Evolutionary conservation across 2,797 vertebrate genomes (phyloP).

Genomic region (Lates japonicus): DNA sequence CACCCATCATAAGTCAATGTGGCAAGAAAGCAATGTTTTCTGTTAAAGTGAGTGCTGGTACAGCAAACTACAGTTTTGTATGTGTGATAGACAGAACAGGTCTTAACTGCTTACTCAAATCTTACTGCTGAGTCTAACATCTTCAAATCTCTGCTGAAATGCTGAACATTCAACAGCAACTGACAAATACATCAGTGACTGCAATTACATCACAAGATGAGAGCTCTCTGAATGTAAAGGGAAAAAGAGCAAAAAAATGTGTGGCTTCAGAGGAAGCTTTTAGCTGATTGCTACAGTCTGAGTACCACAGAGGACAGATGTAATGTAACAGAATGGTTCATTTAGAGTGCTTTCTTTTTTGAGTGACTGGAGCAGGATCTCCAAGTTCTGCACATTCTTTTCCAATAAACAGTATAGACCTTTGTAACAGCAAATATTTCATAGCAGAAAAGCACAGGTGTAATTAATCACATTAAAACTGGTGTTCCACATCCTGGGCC

Average conservation of each 20-base stretch:
- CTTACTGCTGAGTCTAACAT: slow-evolving; percentile 30
- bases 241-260: neutral
- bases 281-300: neutral
- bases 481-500: neutral
- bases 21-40: slow-evolving; percentile 9
- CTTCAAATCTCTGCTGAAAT: slow-evolving; percentile 32
- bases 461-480: neutral
- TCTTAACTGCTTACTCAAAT: slow-evolving; percentile 25
- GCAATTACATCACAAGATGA: slow-evolving; percentile 8
- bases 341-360: slow-evolving; percentile 32
- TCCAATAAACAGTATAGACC: neutral
- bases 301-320: neutral
- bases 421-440: neutral
- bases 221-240: slow-evolving; percentile 4
- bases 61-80: neutral
- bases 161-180: slow-evolving; percentile 4
- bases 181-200: slow-evolving; percentile 20
- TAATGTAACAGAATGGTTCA: slow-evolving; percentile 2
- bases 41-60: slow-evolving; percentile 14
- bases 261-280: slow-evolving; percentile 27
- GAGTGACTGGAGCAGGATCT: neutral
- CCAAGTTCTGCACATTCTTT: neutral
- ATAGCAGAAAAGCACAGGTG: neutral
- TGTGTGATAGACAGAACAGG: slow-evolving; percentile 9
- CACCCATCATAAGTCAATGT: neutral